phyloP scores from a whole-genome alignment of 1,140 invertebrate species.

The Drosophila kurseongensis region DNA sequence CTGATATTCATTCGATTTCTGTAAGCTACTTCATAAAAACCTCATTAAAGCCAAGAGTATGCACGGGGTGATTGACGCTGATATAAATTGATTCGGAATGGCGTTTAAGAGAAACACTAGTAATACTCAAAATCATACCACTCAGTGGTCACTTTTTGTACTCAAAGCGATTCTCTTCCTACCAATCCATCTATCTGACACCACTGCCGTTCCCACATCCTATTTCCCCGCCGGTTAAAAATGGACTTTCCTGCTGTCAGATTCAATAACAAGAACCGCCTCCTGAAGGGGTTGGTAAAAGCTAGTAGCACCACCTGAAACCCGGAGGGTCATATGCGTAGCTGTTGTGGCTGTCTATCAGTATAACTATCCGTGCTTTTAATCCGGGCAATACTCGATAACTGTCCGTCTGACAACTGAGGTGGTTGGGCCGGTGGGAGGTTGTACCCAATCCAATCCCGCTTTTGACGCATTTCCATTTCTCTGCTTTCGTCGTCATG shows the following conservation, averaged over 20 bases:
- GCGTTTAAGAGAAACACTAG: slow-evolving; percentile 23
- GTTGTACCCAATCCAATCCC: slow-evolving; percentile 39
- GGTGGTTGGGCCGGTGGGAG: slow-evolving; percentile 1
- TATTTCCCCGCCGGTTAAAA: slow-evolving; percentile 25
- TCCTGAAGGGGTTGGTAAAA: slow-evolving; percentile 9
- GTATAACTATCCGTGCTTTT: slow-evolving; percentile 24
- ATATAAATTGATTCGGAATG: slow-evolving; percentile 10
- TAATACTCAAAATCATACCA: slow-evolving; percentile 18
- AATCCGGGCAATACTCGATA: slow-evolving; percentile 23
- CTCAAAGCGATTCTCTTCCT: slow-evolving; percentile 15
- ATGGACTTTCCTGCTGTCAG: slow-evolving; percentile 56
- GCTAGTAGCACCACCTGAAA: slow-evolving; percentile 1
- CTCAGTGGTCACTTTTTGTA: neutral
- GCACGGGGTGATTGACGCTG: neutral
- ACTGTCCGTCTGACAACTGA: slow-evolving; percentile 19
- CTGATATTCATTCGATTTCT: neutral
- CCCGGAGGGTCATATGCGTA: slow-evolving; percentile 40
- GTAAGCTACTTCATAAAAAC: no score
- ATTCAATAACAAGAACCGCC: slow-evolving; percentile 60
- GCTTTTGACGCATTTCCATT: slow-evolving; percentile 69
- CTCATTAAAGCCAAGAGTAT: neutral
- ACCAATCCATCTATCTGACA: slow-evolving; percentile 28
- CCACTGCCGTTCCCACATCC: neutral
- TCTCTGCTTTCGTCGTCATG: slow-evolving; percentile 22
- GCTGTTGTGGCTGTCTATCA: slow-evolving; percentile 26